Base-by-base conservation (phyloP, 2,113 vertebrate genomes). In the Pimephales promelas region DNA sequence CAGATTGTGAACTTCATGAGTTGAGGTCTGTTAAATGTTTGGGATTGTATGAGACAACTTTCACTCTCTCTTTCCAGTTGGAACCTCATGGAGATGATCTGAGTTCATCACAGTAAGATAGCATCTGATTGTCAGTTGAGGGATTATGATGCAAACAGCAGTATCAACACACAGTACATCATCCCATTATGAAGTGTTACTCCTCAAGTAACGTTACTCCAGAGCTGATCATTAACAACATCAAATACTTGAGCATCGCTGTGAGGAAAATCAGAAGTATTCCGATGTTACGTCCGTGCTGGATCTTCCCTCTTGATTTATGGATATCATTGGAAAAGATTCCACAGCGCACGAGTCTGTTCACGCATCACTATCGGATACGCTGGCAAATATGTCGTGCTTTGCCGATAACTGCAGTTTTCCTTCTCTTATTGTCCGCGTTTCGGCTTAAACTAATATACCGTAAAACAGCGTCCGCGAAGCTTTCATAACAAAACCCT, bases 71-170 rank as follows among this genome's bases (percentile, higher is more conserved):
- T 47, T 64, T 36, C 52, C 22, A 28, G 31, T 31, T 40, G 26
- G 73, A 64, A 61, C 8, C 81, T 61, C 84, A 86, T 74, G 22
- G 31, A 83, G 49, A 34, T 56, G 56, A 20, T 66, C 43, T 77
- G 18, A 68, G 34, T 72, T 43, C 45, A 43, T 40, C 26, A 40
- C 64, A 59, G 49, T 43, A 66, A 77, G 13, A 20, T 8, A 81
- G 36, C 72, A 26, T 49, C 45, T 20, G 22, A 36, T 5, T 10
- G 72, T 28, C 26, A 61, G 14, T 22, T 11, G 20, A 14, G 2
- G 28, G 14, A 52, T 45, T 62, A 78, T 78, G 52, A 77, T 77
- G 75, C 22, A 40, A 24, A 59, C 52, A 74, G 24, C 14, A 66
- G 16, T 28, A 49, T 31, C 18, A 56, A 45, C 10, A 45, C 10